Evolutionary conservation across 2,113 vertebrate genomes (phyloP).

Genomic region (Phalacrocorax pelagicus): DNA sequence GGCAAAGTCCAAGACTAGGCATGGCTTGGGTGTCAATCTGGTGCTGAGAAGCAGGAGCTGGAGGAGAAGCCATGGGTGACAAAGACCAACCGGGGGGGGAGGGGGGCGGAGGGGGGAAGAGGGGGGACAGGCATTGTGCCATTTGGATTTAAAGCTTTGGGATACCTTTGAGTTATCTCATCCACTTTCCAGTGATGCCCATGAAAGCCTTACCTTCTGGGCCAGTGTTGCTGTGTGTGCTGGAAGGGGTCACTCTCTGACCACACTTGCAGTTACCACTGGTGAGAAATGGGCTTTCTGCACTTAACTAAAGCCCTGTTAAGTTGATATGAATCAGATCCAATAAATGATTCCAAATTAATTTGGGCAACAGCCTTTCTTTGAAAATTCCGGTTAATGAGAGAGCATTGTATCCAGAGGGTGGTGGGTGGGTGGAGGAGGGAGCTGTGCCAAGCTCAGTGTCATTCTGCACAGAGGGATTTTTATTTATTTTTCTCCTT

Average conservation of each 20-base stretch:
- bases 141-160: background rate
- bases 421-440: background rate
- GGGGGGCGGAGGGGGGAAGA: background rate
- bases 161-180: background rate
- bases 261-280: background rate
- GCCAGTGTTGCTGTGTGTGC: background rate
- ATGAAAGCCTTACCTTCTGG: background rate
- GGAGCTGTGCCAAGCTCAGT: background rate
- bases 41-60: background rate
- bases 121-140: no score
- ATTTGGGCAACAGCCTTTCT: background rate
- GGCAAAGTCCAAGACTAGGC: background rate
- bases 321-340: slow-evolving; percentile 11
- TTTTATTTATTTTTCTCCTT: slow-evolving; percentile 39
- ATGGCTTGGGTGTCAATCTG: rapidly evolving
- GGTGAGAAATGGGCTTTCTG: slow-evolving; percentile 7
- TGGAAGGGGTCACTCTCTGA: background rate
- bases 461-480: slow-evolving; percentile 12
- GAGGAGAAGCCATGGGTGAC: background rate
- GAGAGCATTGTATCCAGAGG: background rate
- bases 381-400: slow-evolving; percentile 39
- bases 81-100: background rate
- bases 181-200: background rate
- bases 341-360: slow-evolving; percentile 41
- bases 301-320: background rate